phyloP scores from a whole-genome alignment of 2,113 vertebrate genomes.

The Hypocryptadius cinnamomeus region DNA sequence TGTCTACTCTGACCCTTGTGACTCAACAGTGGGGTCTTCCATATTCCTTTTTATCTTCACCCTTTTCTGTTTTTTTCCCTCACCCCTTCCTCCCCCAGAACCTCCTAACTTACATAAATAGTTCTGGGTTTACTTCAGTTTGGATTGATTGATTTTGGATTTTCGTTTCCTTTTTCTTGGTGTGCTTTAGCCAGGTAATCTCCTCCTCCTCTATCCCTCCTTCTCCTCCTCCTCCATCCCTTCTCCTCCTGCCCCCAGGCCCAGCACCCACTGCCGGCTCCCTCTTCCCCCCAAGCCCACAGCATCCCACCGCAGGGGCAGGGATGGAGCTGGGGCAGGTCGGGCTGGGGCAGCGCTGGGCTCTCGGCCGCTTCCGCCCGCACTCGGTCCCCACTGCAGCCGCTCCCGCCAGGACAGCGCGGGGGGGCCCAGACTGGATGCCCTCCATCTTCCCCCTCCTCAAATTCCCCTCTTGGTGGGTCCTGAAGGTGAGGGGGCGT shows the following conservation, averaged over 20 bases:
- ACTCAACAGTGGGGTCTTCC: neutral
- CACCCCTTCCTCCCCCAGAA: neutral
- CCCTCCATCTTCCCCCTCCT: neutral
- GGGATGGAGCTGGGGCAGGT: neutral
- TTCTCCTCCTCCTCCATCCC: neutral
- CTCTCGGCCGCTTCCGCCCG: neutral
- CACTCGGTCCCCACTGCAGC: neutral
- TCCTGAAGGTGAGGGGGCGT: too few species aligned
- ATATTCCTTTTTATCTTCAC: neutral
- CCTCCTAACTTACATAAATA: neutral
- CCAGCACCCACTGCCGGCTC: neutral
- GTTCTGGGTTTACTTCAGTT: neutral
- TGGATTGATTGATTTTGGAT: neutral
- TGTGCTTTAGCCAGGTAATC: neutral
- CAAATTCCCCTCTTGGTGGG: neutral
- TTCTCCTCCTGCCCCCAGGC: neutral
- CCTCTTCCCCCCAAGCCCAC: neutral
- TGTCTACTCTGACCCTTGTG: neutral
- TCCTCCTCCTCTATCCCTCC: neutral
- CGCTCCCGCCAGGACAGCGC: too few species aligned
- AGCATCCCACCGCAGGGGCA: neutral
- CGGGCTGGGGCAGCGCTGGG: neutral
- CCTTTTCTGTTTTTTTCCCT: neutral
- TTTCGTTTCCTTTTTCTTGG: neutral
- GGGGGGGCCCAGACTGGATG: neutral